Percentiles rank a stretch among this genome's conserved stretches.
Conservation (phyloP, 1,140 invertebrate genomes). For the Drosophila dunni region DNA sequence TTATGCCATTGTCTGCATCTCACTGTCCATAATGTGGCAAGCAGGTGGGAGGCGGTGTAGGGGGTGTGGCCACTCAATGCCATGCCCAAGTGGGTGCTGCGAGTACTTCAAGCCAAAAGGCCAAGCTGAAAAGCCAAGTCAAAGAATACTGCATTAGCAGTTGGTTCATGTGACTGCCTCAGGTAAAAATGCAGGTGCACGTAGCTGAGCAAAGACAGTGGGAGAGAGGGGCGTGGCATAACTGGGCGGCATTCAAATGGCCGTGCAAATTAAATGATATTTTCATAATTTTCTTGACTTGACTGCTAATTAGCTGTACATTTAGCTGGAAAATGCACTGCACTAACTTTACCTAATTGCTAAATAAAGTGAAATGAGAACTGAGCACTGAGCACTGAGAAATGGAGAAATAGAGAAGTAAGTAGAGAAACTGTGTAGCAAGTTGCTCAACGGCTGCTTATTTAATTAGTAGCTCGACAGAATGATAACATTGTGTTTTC, state of each 20-base stretch:
- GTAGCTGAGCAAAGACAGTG: background rate
- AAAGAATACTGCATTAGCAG: constrained; percentile 12
- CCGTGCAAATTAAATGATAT: constrained; percentile 52
- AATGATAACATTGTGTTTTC: constrained; percentile 49
- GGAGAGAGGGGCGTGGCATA: background rate
- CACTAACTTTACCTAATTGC: constrained; percentile 42
- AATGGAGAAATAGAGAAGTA: background rate
- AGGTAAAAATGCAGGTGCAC: constrained; percentile 15
- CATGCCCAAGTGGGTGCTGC: constrained; percentile 42
- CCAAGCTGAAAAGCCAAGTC: constrained; percentile 22
- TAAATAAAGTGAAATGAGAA: constrained; percentile 37
- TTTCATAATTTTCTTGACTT: constrained; percentile 72
- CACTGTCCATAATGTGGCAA: constrained; percentile 52
- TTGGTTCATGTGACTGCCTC: background rate
- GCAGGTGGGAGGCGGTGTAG: background rate
- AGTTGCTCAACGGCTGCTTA: constrained; percentile 20
- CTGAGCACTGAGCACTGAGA: background rate
- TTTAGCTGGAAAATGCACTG: constrained; percentile 48
- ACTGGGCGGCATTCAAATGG: constrained; percentile 22
- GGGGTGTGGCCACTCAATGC: constrained; percentile 70
- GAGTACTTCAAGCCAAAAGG: constrained; percentile 21
- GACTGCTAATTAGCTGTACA: constrained; percentile 68
- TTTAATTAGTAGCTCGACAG: constrained; percentile 63
- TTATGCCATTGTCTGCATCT: constrained; percentile 72
- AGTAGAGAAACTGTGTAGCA: background rate